Percentiles rank a stretch among this genome's conserved stretches.
Evolutionary conservation across 2,797 vertebrate genomes (phyloP).

Genomic region (Sparidentex hasta): DNA sequence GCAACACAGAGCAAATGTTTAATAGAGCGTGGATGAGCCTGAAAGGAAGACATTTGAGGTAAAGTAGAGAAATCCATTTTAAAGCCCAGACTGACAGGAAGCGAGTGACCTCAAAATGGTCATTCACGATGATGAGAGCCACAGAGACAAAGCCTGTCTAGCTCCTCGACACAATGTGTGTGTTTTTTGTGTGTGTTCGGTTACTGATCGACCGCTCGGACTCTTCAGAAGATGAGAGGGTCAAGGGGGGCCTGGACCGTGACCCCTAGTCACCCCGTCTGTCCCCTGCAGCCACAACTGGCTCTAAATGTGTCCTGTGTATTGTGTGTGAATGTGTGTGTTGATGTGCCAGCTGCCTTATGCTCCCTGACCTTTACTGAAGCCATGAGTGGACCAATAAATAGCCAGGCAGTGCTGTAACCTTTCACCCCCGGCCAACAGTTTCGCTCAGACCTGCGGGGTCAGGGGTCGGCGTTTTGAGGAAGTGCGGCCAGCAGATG

Average conservation of each 20-base stretch:
- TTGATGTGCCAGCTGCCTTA: constrained; percentile 75
- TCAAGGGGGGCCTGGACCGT: constrained; percentile 48
- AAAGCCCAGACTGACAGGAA: constrained; percentile 14
- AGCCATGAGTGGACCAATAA: constrained; percentile 71
- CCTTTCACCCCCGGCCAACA: constrained; percentile 68
- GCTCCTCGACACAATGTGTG: constrained; percentile 6
- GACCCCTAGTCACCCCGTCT: constrained; percentile 53
- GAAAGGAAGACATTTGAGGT: constrained; percentile 7
- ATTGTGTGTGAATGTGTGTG: constrained; percentile 50
- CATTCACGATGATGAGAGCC: constrained; percentile 43
- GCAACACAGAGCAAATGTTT: constrained; percentile 39
- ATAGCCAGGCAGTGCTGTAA: constrained; percentile 57
- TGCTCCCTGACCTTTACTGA: constrained; percentile 69
- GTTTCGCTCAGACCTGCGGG: constrained; percentile 53
- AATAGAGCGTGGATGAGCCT: background rate
- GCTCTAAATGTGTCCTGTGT: constrained; percentile 50
- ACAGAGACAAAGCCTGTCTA: constrained; percentile 33
- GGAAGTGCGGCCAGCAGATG: constrained; percentile 61
- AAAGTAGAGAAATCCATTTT: constrained; percentile 15
- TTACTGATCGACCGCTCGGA: constrained; percentile 50
- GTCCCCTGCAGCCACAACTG: constrained; percentile 50
- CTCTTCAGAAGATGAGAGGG: constrained; percentile 67
- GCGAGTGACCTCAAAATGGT: constrained; percentile 17
- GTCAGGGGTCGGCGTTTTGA: constrained; percentile 57
- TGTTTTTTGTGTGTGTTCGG: background rate